phyloP scores from a whole-genome alignment of 2,888 invertebrate species.

The Cenopis cana region DNA sequence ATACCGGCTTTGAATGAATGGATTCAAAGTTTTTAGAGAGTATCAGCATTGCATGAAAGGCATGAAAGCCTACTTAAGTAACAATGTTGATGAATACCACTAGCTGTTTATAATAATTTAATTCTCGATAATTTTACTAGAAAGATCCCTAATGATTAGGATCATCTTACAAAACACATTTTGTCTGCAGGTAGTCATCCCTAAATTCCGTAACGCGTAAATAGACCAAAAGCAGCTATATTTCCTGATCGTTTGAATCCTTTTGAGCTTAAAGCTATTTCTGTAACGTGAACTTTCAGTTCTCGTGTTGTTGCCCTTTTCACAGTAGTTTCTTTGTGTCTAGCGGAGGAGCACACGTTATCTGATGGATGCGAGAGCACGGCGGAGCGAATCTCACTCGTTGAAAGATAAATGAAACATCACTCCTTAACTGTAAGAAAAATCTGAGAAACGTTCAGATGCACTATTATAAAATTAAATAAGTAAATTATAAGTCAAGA shows the following conservation, averaged over 20 bases:
- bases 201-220: conserved; percentile 24
- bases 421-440: conserved; percentile 2
- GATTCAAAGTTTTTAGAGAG: conserved; percentile 10
- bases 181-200: conserved; percentile 39
- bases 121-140: conserved; percentile 36
- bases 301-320: conserved; percentile 33
- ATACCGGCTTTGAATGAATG: conserved; percentile 15
- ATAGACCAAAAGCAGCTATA: conserved; percentile 29
- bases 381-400: conserved; percentile 21
- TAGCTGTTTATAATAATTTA: conserved; percentile 31
- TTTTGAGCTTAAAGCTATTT: conserved; percentile 24
- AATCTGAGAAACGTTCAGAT: conserved; percentile 6
- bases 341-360: conserved; percentile 32
- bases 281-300: conserved; percentile 43
- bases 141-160: conserved; percentile 36
- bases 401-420: conserved; percentile 22
- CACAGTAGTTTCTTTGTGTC: conserved; percentile 45
- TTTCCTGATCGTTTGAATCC: conserved; percentile 9
- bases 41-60: neutral
- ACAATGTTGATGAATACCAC: conserved; percentile 34
- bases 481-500: conserved; percentile 5
- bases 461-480: conserved; percentile 20
- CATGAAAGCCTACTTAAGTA: conserved; percentile 13
- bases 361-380: conserved; percentile 26
- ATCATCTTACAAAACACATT: conserved; percentile 40